Conservation (phyloP, 2,797 vertebrate genomes). For the Dicrostonyx torquatus region DNA sequence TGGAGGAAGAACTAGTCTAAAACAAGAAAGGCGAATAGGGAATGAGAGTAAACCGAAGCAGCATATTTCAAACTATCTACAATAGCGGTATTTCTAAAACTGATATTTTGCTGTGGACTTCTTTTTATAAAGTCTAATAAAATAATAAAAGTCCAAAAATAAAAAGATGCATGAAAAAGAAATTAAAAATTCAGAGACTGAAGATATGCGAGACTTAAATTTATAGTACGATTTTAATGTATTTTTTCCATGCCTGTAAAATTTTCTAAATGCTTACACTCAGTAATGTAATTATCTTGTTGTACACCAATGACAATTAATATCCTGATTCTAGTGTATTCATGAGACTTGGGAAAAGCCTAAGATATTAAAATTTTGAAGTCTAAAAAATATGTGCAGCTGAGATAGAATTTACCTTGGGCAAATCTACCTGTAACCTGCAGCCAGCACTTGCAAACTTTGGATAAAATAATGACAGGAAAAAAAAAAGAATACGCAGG, state of each 20-base stretch:
- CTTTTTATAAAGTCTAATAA: neutral
- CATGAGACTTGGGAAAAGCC: neutral
- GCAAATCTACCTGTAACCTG: neutral
- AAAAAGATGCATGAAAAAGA: neutral
- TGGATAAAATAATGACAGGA: neutral
- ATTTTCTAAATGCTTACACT: conserved; percentile 15
- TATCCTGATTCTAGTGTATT: neutral
- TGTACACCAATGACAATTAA: neutral
- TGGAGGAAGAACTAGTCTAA: neutral
- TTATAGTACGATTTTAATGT: neutral
- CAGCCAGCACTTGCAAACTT: neutral
- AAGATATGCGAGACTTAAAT: neutral
- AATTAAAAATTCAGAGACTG: neutral
- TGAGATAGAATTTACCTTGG: conserved; percentile 12
- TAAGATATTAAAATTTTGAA: conserved; percentile 5
- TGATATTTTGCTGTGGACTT: neutral
- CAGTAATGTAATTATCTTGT: neutral
- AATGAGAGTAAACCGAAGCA: neutral
- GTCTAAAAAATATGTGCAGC: neutral
- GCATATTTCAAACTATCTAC: neutral
- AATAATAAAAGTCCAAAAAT: neutral
- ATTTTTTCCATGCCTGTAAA: neutral
- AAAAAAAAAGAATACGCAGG: too few relatives aligned
- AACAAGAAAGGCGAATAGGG: neutral
- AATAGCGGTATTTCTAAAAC: neutral